Evolutionary conservation across 23 tunicate species (phyloP), one percentile per base, ranked within the genome.

Genomic region (Halocynthia aurantium): DNA sequence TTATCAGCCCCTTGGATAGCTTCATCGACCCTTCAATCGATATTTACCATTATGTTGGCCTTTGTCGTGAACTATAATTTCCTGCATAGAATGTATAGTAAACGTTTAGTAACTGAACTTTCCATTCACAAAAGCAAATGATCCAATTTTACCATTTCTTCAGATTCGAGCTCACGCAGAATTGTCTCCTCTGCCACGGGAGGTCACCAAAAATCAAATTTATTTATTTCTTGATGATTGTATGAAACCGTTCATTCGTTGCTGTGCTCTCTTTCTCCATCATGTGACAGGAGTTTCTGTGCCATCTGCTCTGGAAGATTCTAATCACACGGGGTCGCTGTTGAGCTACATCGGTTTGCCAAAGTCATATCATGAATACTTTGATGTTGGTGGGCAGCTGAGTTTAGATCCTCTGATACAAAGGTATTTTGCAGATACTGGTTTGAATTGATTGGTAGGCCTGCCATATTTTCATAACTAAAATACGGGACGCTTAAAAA

Each of bases 181-280:
- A n/a, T 57, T 82, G 50, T 69, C 76, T 10, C 57, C 63, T 50
- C 40, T 65, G 0, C 70, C 50, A 61, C n/a, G 31, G 6, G 63
- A 77, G 10, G 67, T 87, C 7, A 75, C 55, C 21, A 63, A 71
- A 9, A 17, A 57, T 9, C 82, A 87, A 75, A 70, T 87, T 0
- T 67, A 76, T 22, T 21, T 70, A 11, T 9, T 51, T 22, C 51
- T 82, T 5, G 7, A 65, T 0, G 62, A 54, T 22, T 82, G 69
- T 10, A 72, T 82, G 21, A 22, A 61, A n/a, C 94, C 94, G 18
- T 87, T 87, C 73, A 21, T 87, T 17, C 71, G 87, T 87, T 81
- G 75, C 51, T 81, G 85, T 21, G 72, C 67, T 7, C 73, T 86
- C 10, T 76, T 86, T 18, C 52, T 82, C 52, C 77, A 60, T 55